Percentiles rank a stretch among this genome's conserved stretches.
phyloP scores from a whole-genome alignment of 2,797 vertebrate genomes.

The Rousettus madagascariensis region DNA sequence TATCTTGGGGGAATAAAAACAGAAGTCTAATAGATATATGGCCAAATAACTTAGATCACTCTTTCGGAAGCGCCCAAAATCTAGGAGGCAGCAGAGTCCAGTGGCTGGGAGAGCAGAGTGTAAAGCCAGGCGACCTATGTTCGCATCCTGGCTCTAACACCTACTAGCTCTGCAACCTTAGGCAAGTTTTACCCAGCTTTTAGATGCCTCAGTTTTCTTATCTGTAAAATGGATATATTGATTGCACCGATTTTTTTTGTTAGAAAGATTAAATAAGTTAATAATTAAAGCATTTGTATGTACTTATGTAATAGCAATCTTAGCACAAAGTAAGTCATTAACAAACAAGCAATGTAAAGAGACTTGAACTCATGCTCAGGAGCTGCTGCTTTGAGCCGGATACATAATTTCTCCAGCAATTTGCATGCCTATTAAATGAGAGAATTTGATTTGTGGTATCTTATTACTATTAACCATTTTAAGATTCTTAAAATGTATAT shows the following conservation, averaged over 20 bases:
- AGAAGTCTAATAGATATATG: neutral
- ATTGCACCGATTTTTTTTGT: neutral
- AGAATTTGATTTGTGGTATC: neutral
- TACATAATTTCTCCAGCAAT: neutral
- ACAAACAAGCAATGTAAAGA: neutral
- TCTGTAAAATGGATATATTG: neutral
- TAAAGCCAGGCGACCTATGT: neutral
- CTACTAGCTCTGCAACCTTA: neutral
- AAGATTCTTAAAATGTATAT: conserved; percentile 13
- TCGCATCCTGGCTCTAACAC: neutral
- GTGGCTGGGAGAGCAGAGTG: neutral
- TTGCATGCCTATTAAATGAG: neutral
- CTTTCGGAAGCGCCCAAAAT: neutral
- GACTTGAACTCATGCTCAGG: neutral
- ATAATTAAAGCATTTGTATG: neutral
- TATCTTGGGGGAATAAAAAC: neutral
- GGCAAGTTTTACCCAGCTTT: neutral
- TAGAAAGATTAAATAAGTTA: neutral
- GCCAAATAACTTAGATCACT: neutral
- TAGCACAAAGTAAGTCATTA: neutral
- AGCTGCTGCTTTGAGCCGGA: neutral
- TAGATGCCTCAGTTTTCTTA: neutral
- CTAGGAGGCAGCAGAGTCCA: neutral
- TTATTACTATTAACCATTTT: neutral
- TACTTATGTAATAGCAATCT: neutral